These are phyloP conservation scores for Channa argus DNA, from an alignment of 2,113 vertebrate genomes.

Conservation along the genomic window DNA sequence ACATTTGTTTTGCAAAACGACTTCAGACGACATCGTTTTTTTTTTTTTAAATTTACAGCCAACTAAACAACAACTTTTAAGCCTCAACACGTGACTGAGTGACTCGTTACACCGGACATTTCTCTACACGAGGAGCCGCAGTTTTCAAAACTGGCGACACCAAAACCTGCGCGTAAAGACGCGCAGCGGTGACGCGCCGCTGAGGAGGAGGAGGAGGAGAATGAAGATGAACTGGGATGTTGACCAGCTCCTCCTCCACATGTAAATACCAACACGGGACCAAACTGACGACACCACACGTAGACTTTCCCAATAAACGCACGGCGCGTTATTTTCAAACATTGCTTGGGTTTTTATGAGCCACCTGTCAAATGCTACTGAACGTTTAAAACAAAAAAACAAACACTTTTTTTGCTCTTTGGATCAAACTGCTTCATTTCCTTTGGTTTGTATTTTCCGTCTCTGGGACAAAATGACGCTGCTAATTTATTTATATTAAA, in stretches of 20 bases:
- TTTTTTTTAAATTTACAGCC: no score
- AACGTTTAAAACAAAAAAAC: background rate
- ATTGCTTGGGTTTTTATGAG: background rate
- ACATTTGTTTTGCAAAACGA: no score
- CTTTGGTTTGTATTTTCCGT: background rate
- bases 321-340: background rate
- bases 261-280: conserved; percentile 66
- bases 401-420: background rate
- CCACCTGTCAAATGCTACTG: background rate
- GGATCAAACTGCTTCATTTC: background rate
- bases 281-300: conserved; percentile 44
- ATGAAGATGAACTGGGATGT: background rate
- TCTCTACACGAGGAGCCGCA: background rate
- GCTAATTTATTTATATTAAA: conserved; percentile 81
- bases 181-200: conserved; percentile 4
- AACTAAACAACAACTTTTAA: background rate
- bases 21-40: no score
- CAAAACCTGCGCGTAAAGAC: conserved; percentile 14
- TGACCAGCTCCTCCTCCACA: background rate
- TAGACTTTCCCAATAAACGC: background rate
- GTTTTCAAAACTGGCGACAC: background rate
- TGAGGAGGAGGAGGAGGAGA: background rate
- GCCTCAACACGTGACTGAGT: background rate
- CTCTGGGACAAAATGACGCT: conserved; percentile 66
- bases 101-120: background rate